Percentiles rank a stretch among this genome's conserved stretches.
Conservation (phyloP, 2,797 vertebrate genomes). For the Alca torda region DNA sequence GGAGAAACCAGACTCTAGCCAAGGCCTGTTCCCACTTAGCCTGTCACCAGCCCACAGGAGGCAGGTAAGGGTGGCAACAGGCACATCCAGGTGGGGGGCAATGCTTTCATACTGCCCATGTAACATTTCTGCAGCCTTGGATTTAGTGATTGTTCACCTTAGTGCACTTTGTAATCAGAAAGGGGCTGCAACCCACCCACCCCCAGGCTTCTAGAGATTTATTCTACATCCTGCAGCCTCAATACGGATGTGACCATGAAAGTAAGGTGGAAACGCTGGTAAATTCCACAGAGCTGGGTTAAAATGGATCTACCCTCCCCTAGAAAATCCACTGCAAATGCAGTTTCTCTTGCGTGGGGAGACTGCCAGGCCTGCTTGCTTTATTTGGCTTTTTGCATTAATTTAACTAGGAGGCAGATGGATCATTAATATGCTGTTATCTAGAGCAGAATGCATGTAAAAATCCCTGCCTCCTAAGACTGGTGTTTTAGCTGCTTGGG, state of each 20-base stretch:
- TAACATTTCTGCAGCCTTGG: neutral
- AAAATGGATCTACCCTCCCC: neutral
- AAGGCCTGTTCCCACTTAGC: neutral
- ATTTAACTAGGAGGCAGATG: neutral
- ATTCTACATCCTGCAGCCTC: neutral
- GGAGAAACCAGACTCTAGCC: neutral
- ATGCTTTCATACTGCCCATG: rapidly evolving
- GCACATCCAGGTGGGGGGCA: neutral
- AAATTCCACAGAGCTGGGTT: neutral
- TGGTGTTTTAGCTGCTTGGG: neutral
- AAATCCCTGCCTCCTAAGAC: neutral
- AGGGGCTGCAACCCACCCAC: neutral
- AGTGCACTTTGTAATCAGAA: neutral
- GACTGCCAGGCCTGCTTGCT: neutral
- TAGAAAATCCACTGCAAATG: neutral
- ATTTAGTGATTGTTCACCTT: neutral
- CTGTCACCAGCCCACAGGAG: neutral
- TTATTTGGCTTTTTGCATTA: neutral
- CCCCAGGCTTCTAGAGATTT: neutral
- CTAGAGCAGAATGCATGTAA: neutral
- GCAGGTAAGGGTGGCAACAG: neutral
- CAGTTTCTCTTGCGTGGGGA: neutral
- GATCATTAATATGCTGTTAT: neutral
- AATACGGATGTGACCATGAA: rapidly evolving
- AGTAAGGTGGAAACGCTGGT: neutral